phyloP scores from a whole-genome alignment of 2,888 invertebrate genomes.

The Drosophila mimica region DNA sequence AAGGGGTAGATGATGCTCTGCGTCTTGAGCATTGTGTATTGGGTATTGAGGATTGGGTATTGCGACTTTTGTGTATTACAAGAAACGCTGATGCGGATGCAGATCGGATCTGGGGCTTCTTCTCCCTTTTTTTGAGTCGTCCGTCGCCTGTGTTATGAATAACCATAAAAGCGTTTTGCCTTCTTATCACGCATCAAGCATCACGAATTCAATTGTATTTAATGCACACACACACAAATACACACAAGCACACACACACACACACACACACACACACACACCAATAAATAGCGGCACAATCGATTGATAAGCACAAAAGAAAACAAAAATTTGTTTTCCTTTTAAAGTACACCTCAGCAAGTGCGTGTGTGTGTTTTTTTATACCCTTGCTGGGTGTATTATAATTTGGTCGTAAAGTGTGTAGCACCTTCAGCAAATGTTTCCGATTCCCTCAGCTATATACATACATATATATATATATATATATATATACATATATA shows the following conservation, averaged over 20 bases:
- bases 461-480: not conserved
- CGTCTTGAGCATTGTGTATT: constrained; percentile 37
- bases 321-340: constrained; percentile 28
- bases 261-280: constrained; percentile 3
- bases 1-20: constrained; percentile 40
- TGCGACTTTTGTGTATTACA: constrained; percentile 32
- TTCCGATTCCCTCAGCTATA: not conserved
- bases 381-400: not conserved
- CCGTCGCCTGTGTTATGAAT: constrained; percentile 66
- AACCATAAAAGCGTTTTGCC: constrained; percentile 72
- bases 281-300: constrained; percentile 20
- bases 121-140: constrained; percentile 12
- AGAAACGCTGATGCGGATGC: constrained; percentile 32
- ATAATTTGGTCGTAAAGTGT: not conserved
- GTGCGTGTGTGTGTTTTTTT: constrained; percentile 8
- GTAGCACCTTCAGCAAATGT: too few species aligned
- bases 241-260: constrained; percentile 8
- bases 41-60: constrained; percentile 10
- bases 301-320: constrained; percentile 67
- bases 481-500: not conserved
- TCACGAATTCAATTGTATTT: constrained; percentile 78
- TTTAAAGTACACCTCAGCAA: constrained; percentile 8
- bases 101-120: constrained; percentile 14
- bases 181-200: constrained; percentile 67
- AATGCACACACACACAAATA: constrained; percentile 35